Conservation (phyloP, 2,113 vertebrate species). For the Piprites chloris region DNA sequence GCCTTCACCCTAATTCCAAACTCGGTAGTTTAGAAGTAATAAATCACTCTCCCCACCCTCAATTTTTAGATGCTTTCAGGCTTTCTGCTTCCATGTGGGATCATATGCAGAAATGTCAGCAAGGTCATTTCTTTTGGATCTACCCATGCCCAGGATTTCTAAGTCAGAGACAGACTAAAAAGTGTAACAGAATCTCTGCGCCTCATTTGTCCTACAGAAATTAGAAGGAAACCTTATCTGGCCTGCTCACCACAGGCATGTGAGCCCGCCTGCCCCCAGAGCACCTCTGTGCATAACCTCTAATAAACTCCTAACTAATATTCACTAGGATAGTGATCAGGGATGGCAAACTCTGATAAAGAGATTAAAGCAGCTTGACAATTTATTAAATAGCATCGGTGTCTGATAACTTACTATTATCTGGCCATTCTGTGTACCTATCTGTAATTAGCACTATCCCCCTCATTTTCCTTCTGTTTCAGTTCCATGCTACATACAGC, state of each 20-base stretch:
- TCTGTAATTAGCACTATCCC: background rate
- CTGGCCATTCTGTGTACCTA: background rate
- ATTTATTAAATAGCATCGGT: background rate
- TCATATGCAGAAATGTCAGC: background rate
- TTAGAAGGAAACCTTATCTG: slow-evolving; percentile 10
- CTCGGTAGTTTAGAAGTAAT: background rate
- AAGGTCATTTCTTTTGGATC: background rate
- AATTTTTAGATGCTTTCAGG: background rate
- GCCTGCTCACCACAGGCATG: background rate
- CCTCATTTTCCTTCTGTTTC: background rate
- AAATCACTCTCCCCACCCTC: background rate
- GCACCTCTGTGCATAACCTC: background rate
- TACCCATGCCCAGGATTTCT: background rate
- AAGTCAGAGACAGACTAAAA: background rate
- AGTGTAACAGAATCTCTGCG: background rate
- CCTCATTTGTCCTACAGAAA: background rate
- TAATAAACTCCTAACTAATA: background rate
- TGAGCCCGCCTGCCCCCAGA: background rate
- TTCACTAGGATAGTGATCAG: background rate
- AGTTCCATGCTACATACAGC: background rate
- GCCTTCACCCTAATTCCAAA: background rate
- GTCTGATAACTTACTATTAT: background rate
- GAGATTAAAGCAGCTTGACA: background rate
- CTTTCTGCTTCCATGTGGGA: background rate
- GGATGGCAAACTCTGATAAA: background rate